Evolutionary conservation across 2,113 vertebrate genomes (phyloP).

Genomic region (Ceratotherium simum): DNA sequence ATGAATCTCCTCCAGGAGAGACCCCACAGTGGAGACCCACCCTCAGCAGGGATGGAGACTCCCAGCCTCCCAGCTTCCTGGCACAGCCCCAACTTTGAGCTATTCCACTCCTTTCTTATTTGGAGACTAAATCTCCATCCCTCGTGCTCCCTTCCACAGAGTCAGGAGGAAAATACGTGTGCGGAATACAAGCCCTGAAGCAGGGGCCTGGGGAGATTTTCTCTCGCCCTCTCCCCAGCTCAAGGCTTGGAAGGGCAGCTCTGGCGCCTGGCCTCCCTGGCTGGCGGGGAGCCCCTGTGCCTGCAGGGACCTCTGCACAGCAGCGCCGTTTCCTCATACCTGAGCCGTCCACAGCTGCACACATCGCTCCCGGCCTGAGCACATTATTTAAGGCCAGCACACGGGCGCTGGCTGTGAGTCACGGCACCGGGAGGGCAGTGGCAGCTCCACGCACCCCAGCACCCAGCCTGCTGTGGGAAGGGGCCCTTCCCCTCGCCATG

Average conservation of each 20-base stretch:
- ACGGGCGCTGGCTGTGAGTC: background rate
- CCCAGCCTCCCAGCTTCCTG: background rate
- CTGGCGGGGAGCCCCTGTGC: background rate
- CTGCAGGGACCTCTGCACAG: background rate
- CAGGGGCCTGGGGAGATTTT: background rate
- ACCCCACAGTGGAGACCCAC: background rate
- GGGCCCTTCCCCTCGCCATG: constrained; percentile 43
- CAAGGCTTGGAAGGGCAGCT: background rate
- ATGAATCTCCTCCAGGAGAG: fast-evolving
- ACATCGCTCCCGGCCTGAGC: background rate
- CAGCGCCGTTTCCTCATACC: constrained; percentile 77
- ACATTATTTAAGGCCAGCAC: constrained; percentile 70
- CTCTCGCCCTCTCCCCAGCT: background rate
- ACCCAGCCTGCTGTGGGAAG: background rate
- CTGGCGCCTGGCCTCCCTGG: background rate
- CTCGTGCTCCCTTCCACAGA: background rate
- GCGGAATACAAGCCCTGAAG: background rate
- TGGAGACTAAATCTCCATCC: background rate
- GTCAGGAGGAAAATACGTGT: background rate
- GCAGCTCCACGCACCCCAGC: background rate
- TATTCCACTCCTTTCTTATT: background rate
- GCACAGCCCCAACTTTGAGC: background rate
- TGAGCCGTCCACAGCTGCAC: constrained; percentile 5
- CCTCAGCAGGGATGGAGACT: background rate
- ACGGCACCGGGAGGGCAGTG: background rate